Evolutionary conservation across 2,113 vertebrate species (phyloP), one percentile per base, ranked within the genome.

Genomic region (Alligator sinensis): DNA sequence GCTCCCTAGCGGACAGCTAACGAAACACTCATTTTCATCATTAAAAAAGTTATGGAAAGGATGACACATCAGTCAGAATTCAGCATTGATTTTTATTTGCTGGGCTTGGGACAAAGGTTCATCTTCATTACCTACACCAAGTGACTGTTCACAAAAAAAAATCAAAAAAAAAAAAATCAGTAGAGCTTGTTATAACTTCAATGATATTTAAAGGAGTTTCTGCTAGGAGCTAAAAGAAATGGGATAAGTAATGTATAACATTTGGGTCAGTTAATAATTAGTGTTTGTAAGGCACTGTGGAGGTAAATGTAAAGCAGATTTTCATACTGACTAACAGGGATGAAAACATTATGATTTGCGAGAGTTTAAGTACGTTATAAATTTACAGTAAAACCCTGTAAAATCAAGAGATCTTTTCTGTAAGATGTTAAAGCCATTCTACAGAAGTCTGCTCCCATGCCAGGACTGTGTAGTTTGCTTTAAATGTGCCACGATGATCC

Each of bases 401-500:
- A 3, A 82, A 34, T 0, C 86, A 54, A 82, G 59, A 78, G 70
- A 1, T 80, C 59, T 85, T 87, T 30, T 63, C 5, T 19, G 38
- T 72, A 80, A 89, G 85, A 13, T 24, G 9, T 18, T 81, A 25
- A 1, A 77, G 80, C 86, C 5, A 11, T 12, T 38, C 60, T 38
- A 25, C 1, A 7, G 54, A 91, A 80, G 54, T 9, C 9, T 8
- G 12, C 30, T 82, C 27, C 63, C 77, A 27, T 1, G 66, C 21
- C 27, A 77, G 28, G 61, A 70, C 68, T 78, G 17, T 30, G 12
- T 59, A 11, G 4, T 5, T 77, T 11, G 18, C 22, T 27, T 18
- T 38, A 74, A 19, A 47, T 2, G 34, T 25, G 38, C 22, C 5
- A n/a, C 1, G 10, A 62, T 55, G 10, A 83, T 1, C 0, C 0